phyloP scores from a whole-genome alignment of 1,140 invertebrate species.

The Campoletis sonorensis region DNA sequence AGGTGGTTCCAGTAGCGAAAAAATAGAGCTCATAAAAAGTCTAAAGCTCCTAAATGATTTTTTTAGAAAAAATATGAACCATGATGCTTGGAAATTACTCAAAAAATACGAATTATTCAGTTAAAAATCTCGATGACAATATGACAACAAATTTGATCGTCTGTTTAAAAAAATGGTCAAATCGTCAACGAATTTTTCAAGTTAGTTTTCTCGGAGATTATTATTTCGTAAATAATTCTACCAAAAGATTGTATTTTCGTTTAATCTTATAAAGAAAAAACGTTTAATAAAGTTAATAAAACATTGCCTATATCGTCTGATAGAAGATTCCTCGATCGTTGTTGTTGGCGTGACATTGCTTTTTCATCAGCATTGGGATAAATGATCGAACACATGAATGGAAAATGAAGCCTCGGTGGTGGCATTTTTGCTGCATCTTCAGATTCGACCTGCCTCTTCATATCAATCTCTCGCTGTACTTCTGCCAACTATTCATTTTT shows the following conservation, averaged over 20 bases:
- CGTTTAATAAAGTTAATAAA: background rate
- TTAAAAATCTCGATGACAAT: too few species aligned
- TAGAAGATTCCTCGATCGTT: background rate
- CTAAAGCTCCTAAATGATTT: too few species aligned
- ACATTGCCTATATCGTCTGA: background rate
- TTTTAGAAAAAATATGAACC: too few species aligned
- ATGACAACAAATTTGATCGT: too few species aligned
- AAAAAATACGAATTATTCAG: too few species aligned
- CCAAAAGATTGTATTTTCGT: background rate
- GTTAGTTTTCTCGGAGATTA: too few species aligned
- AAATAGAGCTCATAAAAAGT: too few species aligned
- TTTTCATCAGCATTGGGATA: background rate
- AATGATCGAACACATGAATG: slow-evolving; percentile 19
- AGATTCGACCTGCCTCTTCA: background rate
- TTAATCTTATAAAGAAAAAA: background rate
- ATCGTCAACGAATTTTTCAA: too few species aligned
- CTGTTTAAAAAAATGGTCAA: too few species aligned
- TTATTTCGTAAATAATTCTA: too few species aligned
- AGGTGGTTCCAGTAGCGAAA: too few species aligned
- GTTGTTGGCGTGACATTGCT: background rate
- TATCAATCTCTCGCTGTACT: background rate
- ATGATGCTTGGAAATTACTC: too few species aligned
- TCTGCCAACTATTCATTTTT: background rate
- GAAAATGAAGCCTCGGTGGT: slow-evolving; percentile 24
- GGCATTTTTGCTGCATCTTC: slow-evolving; percentile 17